phyloP scores from a whole-genome alignment of 2,113 vertebrate species.

The Menura novaehollandiae region DNA sequence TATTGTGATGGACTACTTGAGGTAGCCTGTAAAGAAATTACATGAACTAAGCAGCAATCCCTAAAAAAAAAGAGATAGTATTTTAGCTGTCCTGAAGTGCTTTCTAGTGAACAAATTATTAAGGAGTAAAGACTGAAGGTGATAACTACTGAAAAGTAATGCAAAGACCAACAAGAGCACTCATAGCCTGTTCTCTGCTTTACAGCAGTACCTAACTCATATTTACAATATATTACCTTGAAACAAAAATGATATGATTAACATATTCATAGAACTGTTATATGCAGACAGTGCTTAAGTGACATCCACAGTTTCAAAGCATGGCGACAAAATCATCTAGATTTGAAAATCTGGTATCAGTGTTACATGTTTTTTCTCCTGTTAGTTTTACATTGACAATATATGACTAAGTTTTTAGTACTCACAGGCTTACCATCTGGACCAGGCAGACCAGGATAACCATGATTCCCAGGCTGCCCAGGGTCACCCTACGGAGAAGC shows the following conservation, averaged over 20 bases:
- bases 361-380: neutral
- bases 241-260: neutral
- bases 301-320: neutral
- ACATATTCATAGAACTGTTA: neutral
- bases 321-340: neutral
- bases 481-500: conserved; percentile 79
- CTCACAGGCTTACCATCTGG: conserved; percentile 99
- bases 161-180: neutral
- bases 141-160: neutral
- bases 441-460: conserved; percentile 89
- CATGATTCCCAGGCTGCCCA: conserved; percentile 80
- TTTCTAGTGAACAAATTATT: neutral
- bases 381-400: conserved; percentile 43
- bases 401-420: conserved; percentile 90
- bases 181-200: neutral
- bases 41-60: neutral
- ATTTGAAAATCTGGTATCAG: neutral
- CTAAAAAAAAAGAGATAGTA: neutral
- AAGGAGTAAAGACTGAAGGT: neutral
- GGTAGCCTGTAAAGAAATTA: neutral
- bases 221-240: neutral
- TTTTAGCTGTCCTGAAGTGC: neutral
- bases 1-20: neutral
- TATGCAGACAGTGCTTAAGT: neutral
- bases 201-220: neutral